Base-by-base conservation (phyloP, 2,797 vertebrate species). In the Picus viridis region DNA sequence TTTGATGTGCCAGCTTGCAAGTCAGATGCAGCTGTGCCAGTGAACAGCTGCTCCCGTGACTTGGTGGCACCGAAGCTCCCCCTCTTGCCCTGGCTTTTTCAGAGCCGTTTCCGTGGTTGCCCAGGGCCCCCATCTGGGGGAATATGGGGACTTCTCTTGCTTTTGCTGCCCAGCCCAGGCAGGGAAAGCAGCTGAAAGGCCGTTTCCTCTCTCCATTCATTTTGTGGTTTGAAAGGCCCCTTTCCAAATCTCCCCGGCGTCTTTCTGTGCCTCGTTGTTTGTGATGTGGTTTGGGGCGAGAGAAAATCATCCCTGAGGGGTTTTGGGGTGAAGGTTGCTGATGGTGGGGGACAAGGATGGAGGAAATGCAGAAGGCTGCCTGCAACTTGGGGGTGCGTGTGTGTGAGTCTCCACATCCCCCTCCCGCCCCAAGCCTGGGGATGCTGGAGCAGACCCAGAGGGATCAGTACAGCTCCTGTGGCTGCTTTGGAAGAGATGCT, bases 191-290 rank as follows among this genome's bases (percentile, higher is more conserved):
- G 53, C 62, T 78, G 83, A 80, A 62, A 85, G 75, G 85, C 11
- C 51, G 83, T 81, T 94, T 93, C 87, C 88, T 91, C 58, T 91
- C 73, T 86, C 49, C 27, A 8, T 89, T 92, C 65, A 74, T 82
- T 90, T 73, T 86, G 89, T 77, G 91, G 85, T 86, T 93, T 89
- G 70, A 65, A 92, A 93, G 72, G 82, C 73, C 27, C 59, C 29
- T 86, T 93, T 91, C 69, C 83, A 86, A 69, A 83, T 65, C 90
- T 72, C 24, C 59, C 58, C 0, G 0, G 17, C 0, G 0, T 57
- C 89, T 89, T 93, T 43, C 94, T 45, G 17, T 69, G 73, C 54
- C 76, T 88, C 7, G 22, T 88, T 72, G 17, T 88, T 90, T 78
- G 30, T 2, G 6, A 4, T 12, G 70, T 62, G 74, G 58, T 83